Evolutionary conservation across 2,113 vertebrate genomes (phyloP), one percentile per base, ranked within the genome.

Genomic region (Neodontobutis hainanensis): DNA sequence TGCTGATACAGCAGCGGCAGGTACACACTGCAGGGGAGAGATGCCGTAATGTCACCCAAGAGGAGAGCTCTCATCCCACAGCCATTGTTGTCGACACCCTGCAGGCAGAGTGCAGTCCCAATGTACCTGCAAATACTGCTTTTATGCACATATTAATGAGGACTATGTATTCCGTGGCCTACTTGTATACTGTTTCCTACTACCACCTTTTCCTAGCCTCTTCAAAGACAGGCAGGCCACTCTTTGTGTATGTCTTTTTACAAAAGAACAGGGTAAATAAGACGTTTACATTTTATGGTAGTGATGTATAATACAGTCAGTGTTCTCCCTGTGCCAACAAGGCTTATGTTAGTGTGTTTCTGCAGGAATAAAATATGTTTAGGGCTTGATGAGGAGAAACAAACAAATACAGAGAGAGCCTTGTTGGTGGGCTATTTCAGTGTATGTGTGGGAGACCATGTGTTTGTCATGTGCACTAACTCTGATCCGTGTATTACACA

Each of bases 1-100:
- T 84, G 85, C 83, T 83, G 85, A 77, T 76, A 73, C 79, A 47
- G 87, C 56, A 65, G 36, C 81, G 42, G 87, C 49, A 63, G 36
- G 36, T 47, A 27, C 38, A 51, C 62, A 2, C 49, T 75, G 80
- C 81, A 80, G 69, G 48, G 68, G 5, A 48, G 47, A 50, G 50
- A 61, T 59, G 63, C 68, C 68, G 35, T 77, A 79, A 70, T 75
- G 68, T 85, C 19, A 47, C 71, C 77, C 62, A n/a, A n/a, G 55
- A 69, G 74, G 76, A 64, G 69, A 51, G 52, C 73, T 66, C 61
- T 82, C 75, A 73, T 82, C 66, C 77, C 73, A 80, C 74, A 68
- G 75, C 75, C 75, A 27, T 49, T 45, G 68, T 70, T 68, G 68
- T 51, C 61, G 52, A 85, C 67, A 50, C 70, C 80, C 63, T 81